Percentiles rank a stretch among this genome's conserved stretches.
phyloP scores from a whole-genome alignment of 2,113 vertebrate genomes.

The Neolamprologus toae region DNA sequence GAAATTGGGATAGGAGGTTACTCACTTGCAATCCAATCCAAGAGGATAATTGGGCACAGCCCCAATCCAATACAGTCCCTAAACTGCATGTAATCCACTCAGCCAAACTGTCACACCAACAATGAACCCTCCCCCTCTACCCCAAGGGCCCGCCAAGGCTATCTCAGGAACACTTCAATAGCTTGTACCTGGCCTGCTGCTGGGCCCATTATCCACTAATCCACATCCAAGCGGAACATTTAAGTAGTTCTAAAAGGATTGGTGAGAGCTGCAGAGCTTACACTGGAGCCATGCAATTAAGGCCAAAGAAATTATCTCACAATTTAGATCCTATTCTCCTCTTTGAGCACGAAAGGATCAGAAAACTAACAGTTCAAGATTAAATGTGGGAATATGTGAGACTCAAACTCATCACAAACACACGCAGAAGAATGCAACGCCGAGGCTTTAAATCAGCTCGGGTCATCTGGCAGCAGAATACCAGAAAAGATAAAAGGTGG shows the following conservation, averaged over 20 bases:
- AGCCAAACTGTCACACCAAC: constrained; percentile 66
- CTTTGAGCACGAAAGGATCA: neutral
- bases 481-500: neutral
- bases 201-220: constrained; percentile 67
- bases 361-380: neutral
- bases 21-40: constrained; percentile 64
- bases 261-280: constrained; percentile 42
- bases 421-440: neutral
- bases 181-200: constrained; percentile 62
- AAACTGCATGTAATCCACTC: constrained; percentile 77
- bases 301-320: constrained; percentile 42
- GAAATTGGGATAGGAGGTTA: constrained; percentile 62
- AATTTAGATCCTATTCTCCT: constrained; percentile 44
- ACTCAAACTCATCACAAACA: constrained; percentile 1
- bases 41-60: constrained; percentile 64
- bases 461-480: neutral
- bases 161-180: constrained; percentile 65
- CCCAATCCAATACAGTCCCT: constrained; percentile 67
- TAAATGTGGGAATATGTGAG: neutral
- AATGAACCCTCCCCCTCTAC: constrained; percentile 47
- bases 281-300: constrained; percentile 54
- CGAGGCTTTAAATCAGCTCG: neutral
- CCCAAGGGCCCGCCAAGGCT: constrained; percentile 37
- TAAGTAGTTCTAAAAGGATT: constrained; percentile 64
- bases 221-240: constrained; percentile 58